These are phyloP conservation scores for Acanthurus lineatus DNA, from an alignment of 2,797 vertebrate species.

Conservation along the genomic window DNA sequence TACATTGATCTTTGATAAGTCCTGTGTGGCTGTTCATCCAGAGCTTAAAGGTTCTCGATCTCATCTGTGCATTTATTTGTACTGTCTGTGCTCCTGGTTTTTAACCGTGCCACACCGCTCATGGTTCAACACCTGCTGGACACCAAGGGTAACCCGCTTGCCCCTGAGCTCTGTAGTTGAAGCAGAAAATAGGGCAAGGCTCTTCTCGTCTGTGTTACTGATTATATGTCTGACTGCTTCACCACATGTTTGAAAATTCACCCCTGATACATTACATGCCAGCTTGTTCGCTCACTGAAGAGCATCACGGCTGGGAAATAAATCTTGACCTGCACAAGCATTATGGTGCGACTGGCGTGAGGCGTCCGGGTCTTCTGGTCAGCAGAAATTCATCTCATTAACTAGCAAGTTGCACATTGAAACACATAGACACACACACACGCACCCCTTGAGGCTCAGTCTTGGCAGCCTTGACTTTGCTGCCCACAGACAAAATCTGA, in stretches of 20 bases:
- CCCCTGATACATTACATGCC: conserved; percentile 25
- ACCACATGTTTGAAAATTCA: conserved; percentile 41
- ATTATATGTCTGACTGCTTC: conserved; percentile 45
- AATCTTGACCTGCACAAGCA: conserved; percentile 49
- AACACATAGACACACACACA: conserved; percentile 2
- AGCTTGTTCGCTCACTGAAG: conserved; percentile 35
- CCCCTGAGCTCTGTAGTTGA: conserved; percentile 35
- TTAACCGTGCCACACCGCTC: conserved; percentile 8
- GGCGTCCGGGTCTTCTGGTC: conserved; percentile 45
- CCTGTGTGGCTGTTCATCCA: neutral
- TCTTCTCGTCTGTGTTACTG: conserved; percentile 43
- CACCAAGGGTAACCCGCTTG: conserved; percentile 17
- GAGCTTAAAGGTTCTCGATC: conserved; percentile 24
- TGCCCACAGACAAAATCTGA: conserved; percentile 55
- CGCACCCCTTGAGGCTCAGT: conserved; percentile 42
- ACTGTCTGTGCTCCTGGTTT: conserved; percentile 12
- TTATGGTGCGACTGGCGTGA: conserved; percentile 41
- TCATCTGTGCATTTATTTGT: conserved; percentile 11
- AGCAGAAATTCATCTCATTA: conserved; percentile 67
- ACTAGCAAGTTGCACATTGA: conserved; percentile 17
- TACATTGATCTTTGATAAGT: conserved; percentile 44
- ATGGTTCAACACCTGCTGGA: conserved; percentile 47
- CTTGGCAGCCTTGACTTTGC: conserved; percentile 53
- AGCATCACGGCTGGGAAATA: conserved; percentile 42
- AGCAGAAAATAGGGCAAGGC: conserved; percentile 44